Evolutionary conservation across 2,113 vertebrate species (phyloP).

Genomic region (Channa argus): DNA sequence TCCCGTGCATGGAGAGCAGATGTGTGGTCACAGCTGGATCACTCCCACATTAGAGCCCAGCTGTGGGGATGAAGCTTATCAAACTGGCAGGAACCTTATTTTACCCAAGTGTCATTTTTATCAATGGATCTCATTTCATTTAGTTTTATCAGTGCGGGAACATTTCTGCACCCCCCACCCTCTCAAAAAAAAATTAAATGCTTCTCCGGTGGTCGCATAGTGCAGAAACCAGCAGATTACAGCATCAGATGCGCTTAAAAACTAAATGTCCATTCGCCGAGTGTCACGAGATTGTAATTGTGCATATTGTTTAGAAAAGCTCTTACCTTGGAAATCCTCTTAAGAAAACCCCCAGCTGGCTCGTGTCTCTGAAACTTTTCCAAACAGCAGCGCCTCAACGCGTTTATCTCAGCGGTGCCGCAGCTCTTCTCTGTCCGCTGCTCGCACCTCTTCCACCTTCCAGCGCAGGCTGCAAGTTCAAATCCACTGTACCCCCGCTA

Average conservation of each 20-base stretch:
- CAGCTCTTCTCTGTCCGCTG: slow-evolving; percentile 62
- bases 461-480: slow-evolving; percentile 90
- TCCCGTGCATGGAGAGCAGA: too few species aligned
- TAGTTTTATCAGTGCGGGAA: slow-evolving; percentile 39
- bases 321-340: slow-evolving; percentile 17
- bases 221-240: background rate
- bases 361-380: background rate
- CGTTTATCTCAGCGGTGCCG: background rate
- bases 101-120: slow-evolving; percentile 11
- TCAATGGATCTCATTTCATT: slow-evolving; percentile 7
- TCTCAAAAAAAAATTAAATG: too few species aligned
- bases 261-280: background rate
- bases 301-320: background rate
- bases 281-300: background rate
- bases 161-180: slow-evolving; percentile 8
- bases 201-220: too few species aligned
- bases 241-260: background rate
- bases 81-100: background rate
- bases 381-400: background rate
- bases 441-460: slow-evolving; percentile 72
- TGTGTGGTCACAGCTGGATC: slow-evolving; percentile 9
- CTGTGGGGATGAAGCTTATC: slow-evolving; percentile 37
- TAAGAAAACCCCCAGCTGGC: background rate
- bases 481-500: slow-evolving; percentile 89
- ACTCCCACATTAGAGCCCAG: background rate